These are phyloP conservation scores for Epinotia ramella DNA, from an alignment of 2,888 invertebrate species.

Conservation along the genomic window DNA sequence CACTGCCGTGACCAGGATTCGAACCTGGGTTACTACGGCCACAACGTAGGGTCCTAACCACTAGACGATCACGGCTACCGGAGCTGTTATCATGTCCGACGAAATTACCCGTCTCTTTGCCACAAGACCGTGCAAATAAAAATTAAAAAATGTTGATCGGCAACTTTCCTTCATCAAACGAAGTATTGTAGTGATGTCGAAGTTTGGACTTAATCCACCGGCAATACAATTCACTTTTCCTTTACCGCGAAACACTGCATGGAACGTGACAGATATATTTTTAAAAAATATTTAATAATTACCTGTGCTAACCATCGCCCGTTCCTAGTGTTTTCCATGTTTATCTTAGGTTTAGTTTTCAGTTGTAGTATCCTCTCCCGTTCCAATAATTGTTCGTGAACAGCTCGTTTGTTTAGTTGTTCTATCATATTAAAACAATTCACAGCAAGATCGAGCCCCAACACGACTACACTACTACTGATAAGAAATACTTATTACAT, in stretches of 20 bases:
- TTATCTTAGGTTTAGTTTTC: conserved; percentile 63
- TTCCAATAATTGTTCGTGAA: conserved; percentile 72
- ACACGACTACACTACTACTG: conserved; percentile 20
- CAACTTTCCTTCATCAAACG: conserved; percentile 18
- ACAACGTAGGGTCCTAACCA: conserved; percentile 87
- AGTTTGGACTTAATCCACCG: not conserved
- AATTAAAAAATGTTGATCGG: conserved; percentile 6
- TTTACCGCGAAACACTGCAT: not conserved
- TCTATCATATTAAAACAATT: conserved; percentile 65
- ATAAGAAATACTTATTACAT: conserved; percentile 17
- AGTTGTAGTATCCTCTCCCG: conserved; percentile 64
- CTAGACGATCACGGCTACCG: conserved; percentile 85
- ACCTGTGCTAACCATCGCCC: conserved; percentile 73
- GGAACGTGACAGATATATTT: not conserved
- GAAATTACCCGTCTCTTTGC: conserved; percentile 34
- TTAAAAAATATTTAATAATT: conserved; percentile 47
- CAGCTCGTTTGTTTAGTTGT: conserved; percentile 68
- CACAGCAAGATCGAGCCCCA: conserved; percentile 22
- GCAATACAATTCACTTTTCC: conserved; percentile 1
- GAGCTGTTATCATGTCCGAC: not conserved
- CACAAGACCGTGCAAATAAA: conserved; percentile 21
- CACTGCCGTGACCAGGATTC: conserved; percentile 89
- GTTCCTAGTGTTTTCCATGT: conserved; percentile 68
- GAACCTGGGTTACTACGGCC: conserved; percentile 88
- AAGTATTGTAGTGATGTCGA: not conserved